A percentile compares a stretch with the other conserved stretches of the same genome.
Evolutionary conservation across 2,113 vertebrate species (phyloP).

Genomic region (Macquaria australasica): DNA sequence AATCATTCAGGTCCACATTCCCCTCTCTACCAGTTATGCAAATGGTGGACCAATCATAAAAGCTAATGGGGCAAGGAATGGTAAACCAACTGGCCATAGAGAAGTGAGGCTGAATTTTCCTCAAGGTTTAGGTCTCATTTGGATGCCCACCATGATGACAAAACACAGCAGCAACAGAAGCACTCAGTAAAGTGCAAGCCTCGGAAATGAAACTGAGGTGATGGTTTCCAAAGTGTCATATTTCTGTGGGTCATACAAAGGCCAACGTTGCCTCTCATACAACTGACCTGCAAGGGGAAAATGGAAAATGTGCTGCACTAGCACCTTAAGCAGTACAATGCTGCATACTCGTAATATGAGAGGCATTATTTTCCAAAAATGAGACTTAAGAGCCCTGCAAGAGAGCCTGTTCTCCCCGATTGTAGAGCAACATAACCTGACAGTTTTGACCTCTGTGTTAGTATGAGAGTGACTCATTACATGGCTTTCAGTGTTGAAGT

Average conservation of each 20-base stretch:
- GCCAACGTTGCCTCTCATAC: conserved; percentile 49
- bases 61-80: conserved; percentile 69
- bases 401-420: background rate
- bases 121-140: conserved; percentile 65
- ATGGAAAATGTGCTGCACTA: conserved; percentile 51
- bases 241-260: conserved; percentile 71
- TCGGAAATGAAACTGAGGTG: conserved; percentile 53
- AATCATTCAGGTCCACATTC: conserved; percentile 60
- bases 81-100: conserved; percentile 66
- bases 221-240: conserved; percentile 66
- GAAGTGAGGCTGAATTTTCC: conserved; percentile 38
- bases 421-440: conserved; percentile 27
- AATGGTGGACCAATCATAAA: conserved; percentile 69
- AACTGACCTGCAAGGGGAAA: conserved; percentile 48
- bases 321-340: conserved; percentile 53
- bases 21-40: conserved; percentile 64
- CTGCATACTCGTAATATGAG: conserved; percentile 53
- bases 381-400: conserved; percentile 33
- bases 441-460: conserved; percentile 36
- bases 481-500: conserved; percentile 41
- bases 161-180: conserved; percentile 52
- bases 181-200: conserved; percentile 40
- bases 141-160: conserved; percentile 47
- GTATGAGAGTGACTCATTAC: conserved; percentile 47
- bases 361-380: conserved; percentile 55